Conservation (phyloP, 2,797 vertebrate genomes). For the Mycteria americana region DNA sequence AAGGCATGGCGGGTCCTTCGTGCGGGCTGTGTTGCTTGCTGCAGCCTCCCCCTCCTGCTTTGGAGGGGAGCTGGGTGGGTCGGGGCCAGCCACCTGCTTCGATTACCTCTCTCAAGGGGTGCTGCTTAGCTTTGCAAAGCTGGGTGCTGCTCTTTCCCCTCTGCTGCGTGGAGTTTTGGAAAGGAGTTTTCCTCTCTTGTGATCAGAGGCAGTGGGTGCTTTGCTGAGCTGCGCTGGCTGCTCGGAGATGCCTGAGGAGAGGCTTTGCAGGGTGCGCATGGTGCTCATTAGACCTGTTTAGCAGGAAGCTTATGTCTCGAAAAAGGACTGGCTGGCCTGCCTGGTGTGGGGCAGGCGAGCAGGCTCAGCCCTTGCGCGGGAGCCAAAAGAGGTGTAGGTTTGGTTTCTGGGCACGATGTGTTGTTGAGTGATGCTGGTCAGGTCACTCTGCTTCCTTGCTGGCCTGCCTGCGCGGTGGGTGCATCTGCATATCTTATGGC, state of each 20-base stretch:
- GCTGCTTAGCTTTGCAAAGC: neutral
- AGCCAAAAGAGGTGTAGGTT: neutral
- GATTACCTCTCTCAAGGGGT: neutral
- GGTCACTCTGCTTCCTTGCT: neutral
- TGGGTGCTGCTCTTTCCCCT: neutral
- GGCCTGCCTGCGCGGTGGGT: neutral
- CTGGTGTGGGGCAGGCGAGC: neutral
- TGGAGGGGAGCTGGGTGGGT: neutral
- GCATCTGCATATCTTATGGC: neutral
- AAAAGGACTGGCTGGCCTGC: neutral
- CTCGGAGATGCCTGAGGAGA: neutral
- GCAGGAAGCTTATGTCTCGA: neutral
- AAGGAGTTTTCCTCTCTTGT: neutral
- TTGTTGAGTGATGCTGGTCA: neutral
- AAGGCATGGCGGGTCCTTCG: neutral
- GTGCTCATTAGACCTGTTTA: neutral
- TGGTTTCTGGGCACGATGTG: neutral
- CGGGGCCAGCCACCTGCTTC: rapidly evolving
- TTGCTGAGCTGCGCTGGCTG: neutral
- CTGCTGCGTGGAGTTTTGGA: neutral
- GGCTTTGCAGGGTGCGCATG: rapidly evolving
- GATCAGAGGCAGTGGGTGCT: neutral
- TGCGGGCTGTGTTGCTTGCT: rapidly evolving
- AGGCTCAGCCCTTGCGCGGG: neutral
- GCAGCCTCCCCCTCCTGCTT: neutral